phyloP scores from a whole-genome alignment of 2,888 invertebrate species.

The Polydrusus cervinus region DNA sequence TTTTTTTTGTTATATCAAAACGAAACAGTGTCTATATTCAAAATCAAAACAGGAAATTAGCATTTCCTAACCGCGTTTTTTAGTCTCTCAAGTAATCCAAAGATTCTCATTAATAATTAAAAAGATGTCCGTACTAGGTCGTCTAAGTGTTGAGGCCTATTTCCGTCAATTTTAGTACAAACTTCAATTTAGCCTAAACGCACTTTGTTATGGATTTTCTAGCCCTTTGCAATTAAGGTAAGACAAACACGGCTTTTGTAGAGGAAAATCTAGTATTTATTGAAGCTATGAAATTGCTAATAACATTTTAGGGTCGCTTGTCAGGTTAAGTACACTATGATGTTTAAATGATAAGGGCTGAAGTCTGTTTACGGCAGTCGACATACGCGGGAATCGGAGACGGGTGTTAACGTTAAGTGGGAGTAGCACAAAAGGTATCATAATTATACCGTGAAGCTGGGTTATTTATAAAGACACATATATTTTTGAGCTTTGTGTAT shows the following conservation, averaged over 20 bases:
- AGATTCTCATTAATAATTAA: constrained; percentile 33
- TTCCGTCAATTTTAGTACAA: constrained; percentile 34
- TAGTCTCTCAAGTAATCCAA: too few relatives aligned
- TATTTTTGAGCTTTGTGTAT: background rate
- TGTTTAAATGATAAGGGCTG: constrained; percentile 4
- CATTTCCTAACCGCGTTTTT: too few relatives aligned
- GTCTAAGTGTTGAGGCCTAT: constrained; percentile 26
- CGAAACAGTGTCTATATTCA: too few relatives aligned
- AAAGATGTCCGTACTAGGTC: constrained; percentile 3
- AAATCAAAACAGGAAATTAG: too few relatives aligned
- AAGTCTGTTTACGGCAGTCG: background rate
- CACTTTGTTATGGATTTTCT: constrained; percentile 9
- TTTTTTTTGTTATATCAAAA: too few relatives aligned
- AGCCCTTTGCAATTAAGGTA: constrained; percentile 13
- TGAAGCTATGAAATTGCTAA: constrained; percentile 4
- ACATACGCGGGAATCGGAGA: background rate
- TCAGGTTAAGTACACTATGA: constrained; percentile 6
- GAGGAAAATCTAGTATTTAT: constrained; percentile 9
- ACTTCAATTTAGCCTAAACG: constrained; percentile 21
- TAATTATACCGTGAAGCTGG: background rate
- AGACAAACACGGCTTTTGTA: constrained; percentile 1
- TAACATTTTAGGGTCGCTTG: constrained; percentile 5
- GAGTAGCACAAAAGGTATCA: background rate
- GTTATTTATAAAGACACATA: background rate
- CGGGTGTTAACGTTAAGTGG: background rate